Percentiles rank a stretch among this genome's conserved stretches.
These are phyloP conservation scores for Volucella inflata DNA, from an alignment of 2,888 invertebrate genomes.

Conservation along the genomic window DNA sequence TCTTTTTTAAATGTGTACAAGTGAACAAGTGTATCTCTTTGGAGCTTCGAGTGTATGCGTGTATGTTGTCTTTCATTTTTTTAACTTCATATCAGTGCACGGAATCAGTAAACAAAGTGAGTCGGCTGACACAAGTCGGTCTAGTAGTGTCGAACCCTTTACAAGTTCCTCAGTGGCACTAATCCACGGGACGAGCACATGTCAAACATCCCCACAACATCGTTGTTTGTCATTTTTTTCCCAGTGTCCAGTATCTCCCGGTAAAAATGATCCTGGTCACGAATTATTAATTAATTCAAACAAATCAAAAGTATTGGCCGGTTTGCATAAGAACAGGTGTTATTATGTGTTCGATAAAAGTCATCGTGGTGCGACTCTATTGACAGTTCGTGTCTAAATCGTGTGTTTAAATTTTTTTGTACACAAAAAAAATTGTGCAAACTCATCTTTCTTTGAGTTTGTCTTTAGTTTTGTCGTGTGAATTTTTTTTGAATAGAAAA, in stretches of 20 bases:
- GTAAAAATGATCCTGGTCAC: not conserved
- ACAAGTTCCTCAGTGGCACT: constrained; percentile 22
- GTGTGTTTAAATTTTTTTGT: constrained; percentile 13
- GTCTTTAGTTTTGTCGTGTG: constrained; percentile 36
- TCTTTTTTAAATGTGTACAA: not conserved
- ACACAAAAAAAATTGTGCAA: constrained; percentile 1
- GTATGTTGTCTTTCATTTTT: constrained; percentile 12
- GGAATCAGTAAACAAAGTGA: constrained; percentile 71
- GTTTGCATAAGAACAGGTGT: not conserved
- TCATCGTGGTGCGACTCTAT: not conserved
- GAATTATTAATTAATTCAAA: not conserved
- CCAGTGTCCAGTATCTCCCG: too few relatives aligned
- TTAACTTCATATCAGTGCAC: constrained; percentile 63
- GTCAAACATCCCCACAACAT: constrained; percentile 15
- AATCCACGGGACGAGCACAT: constrained; percentile 49
- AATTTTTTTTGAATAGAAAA: constrained; percentile 28
- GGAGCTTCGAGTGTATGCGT: constrained; percentile 41
- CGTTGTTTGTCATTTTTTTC: too few relatives aligned
- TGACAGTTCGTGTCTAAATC: constrained; percentile 10
- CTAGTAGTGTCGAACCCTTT: constrained; percentile 4
- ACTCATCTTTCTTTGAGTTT: constrained; percentile 45
- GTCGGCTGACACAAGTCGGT: constrained; percentile 61
- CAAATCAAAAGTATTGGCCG: not conserved
- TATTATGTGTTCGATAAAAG: constrained; percentile 11
- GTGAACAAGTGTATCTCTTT: constrained; percentile 4